Evolutionary conservation across 1,140 invertebrate species (phyloP).

Genomic region (Penaeus vannamei): DNA sequence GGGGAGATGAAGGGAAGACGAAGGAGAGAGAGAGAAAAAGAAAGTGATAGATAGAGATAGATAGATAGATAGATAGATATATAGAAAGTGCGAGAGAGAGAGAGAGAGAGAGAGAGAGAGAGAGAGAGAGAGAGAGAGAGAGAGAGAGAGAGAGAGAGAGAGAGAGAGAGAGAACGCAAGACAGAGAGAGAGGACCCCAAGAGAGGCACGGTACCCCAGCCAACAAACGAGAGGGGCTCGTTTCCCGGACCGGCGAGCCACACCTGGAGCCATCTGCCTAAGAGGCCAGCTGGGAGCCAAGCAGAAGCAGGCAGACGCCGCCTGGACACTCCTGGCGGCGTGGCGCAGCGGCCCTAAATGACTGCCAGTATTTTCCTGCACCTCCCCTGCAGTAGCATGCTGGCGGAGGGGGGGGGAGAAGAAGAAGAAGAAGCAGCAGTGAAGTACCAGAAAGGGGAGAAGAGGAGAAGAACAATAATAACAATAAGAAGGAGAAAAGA

Average conservation of each 20-base stretch:
- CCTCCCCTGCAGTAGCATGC: no score
- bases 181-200: neutral
- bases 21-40: neutral
- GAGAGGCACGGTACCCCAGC: no score
- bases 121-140: slow-evolving; percentile 33
- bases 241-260: no score
- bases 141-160: slow-evolving; percentile 11
- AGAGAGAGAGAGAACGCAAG: neutral
- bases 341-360: no score
- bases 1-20: neutral
- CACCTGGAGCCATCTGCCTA: no score
- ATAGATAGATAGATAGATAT: neutral
- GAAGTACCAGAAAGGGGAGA: neutral
- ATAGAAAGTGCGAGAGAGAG: neutral
- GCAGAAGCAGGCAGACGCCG: no score
- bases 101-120: slow-evolving; percentile 25
- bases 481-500: neutral
- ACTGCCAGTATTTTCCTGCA: no score
- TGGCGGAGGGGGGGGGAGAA: neutral
- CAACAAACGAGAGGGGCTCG: no score
- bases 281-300: no score
- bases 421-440: neutral
- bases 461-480: neutral
- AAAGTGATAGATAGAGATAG: neutral
- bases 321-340: no score